A percentile compares a stretch with the other conserved stretches of the same genome.
phyloP scores from a whole-genome alignment of 1,140 invertebrate species.

The Apis cerana region DNA sequence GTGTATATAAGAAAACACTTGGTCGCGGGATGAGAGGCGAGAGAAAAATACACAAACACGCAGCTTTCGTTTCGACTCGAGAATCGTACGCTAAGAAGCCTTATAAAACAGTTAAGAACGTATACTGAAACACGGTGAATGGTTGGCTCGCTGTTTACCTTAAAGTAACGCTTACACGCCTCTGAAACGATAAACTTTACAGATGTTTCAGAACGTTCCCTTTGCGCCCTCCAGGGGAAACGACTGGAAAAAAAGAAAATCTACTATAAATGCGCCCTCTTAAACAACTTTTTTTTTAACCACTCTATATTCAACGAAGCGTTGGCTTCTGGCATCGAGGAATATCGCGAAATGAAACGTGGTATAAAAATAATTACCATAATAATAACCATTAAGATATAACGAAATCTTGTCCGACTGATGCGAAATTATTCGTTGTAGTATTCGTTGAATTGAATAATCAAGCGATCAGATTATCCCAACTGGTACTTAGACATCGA shows the following conservation, averaged over 20 bases:
- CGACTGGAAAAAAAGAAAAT: slow-evolving; percentile 6
- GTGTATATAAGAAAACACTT: slow-evolving; percentile 7
- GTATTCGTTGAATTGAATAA: too few relatives aligned
- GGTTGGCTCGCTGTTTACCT: slow-evolving; percentile 21
- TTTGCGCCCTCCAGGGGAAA: not conserved
- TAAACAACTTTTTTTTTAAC: slow-evolving; percentile 15
- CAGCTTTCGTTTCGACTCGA: slow-evolving; percentile 12
- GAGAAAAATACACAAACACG: slow-evolving; percentile 13
- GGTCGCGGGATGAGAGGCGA: slow-evolving; percentile 6
- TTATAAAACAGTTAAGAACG: slow-evolving; percentile 41
- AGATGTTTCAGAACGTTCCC: not conserved
- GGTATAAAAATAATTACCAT: not conserved
- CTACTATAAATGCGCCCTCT: not conserved
- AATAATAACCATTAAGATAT: too few relatives aligned
- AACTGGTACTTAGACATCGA: too few relatives aligned
- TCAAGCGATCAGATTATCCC: too few relatives aligned
- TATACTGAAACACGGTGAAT: slow-evolving; percentile 24
- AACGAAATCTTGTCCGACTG: too few relatives aligned
- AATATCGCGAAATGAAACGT: not conserved
- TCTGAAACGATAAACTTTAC: slow-evolving; percentile 33
- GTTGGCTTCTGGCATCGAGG: not conserved
- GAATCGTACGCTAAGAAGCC: slow-evolving; percentile 30
- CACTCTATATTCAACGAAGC: not conserved
- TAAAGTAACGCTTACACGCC: slow-evolving; percentile 36
- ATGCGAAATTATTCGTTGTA: too few relatives aligned